These are phyloP conservation scores for Scolopax mira DNA, from an alignment of 2,113 vertebrate genomes.

Conservation along the genomic window DNA sequence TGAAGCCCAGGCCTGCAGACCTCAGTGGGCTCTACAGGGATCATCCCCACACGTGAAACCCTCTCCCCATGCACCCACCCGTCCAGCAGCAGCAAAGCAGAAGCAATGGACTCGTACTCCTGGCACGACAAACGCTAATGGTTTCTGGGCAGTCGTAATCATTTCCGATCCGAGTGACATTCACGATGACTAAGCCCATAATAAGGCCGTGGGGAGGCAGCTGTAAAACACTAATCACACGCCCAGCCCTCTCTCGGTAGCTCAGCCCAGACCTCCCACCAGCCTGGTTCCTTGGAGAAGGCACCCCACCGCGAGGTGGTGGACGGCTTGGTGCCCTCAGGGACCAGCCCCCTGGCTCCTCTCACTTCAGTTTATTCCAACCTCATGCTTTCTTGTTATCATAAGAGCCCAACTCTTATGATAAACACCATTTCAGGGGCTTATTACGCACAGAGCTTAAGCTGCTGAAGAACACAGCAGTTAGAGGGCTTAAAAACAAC, in stretches of 20 bases:
- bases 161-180: background rate
- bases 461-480: background rate
- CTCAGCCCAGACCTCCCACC: background rate
- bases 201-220: background rate
- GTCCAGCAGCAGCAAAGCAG: background rate
- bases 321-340: background rate
- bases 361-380: background rate
- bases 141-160: background rate
- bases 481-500: background rate
- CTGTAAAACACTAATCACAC: background rate
- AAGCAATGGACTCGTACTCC: accelerated
- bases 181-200: constrained; percentile 10
- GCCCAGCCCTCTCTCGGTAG: background rate
- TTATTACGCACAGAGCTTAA: background rate
- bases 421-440: background rate
- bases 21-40: background rate
- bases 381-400: accelerated
- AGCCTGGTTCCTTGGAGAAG: background rate
- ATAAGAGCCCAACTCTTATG: accelerated
- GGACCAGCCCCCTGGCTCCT: background rate
- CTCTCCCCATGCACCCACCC: accelerated
- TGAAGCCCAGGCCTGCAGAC: background rate
- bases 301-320: background rate
- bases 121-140: accelerated
- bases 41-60: accelerated